Conservation (phyloP, 2,113 vertebrate species). For the Gallinago undulata region DNA sequence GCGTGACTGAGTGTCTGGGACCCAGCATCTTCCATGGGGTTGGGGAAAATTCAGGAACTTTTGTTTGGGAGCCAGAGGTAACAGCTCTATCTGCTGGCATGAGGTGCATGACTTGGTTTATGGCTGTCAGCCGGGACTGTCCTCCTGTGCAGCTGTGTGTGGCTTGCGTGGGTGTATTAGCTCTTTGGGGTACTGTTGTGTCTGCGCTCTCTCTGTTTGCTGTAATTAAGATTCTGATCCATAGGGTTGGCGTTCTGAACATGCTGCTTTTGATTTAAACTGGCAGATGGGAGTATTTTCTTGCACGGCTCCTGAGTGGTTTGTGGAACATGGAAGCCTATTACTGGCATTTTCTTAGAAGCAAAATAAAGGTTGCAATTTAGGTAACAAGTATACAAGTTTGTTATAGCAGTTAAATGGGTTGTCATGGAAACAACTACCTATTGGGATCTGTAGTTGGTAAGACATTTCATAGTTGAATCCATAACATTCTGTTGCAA, state of each 20-base stretch:
- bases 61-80: not conserved
- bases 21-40: accelerated
- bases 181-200: not conserved
- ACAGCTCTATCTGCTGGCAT: not conserved
- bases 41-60: not conserved
- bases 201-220: not conserved
- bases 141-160: accelerated
- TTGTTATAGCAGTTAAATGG: not conserved
- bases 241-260: not conserved
- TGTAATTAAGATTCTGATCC: not conserved
- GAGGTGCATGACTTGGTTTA: not conserved
- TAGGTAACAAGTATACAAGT: not conserved
- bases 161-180: not conserved
- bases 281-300: not conserved
- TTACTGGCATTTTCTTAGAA: not conserved
- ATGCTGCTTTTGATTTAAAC: not conserved
- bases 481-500: not conserved
- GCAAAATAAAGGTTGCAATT: not conserved
- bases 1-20: not conserved
- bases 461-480: not conserved
- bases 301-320: not conserved
- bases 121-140: not conserved
- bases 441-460: not conserved
- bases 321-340: not conserved
- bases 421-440: not conserved